Evolutionary conservation across 2,113 vertebrate species (phyloP).

Genomic region (Platysteira castanea): DNA sequence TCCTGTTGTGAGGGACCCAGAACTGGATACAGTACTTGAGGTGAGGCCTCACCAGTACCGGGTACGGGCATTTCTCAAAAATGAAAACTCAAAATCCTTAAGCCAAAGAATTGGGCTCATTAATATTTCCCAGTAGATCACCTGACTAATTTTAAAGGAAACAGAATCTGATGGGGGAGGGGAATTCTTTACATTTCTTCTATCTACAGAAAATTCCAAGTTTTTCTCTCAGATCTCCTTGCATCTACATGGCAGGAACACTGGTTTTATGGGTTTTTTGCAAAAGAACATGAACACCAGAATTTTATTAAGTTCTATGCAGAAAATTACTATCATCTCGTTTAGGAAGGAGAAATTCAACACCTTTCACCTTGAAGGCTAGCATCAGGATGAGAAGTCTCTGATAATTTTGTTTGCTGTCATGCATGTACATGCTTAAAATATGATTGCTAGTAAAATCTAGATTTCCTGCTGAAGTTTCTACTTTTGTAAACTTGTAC

Average conservation of each 20-base stretch:
- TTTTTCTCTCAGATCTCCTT: background rate
- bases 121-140: background rate
- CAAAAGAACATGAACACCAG: background rate
- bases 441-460: background rate
- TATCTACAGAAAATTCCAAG: background rate
- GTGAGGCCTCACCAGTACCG: fast-evolving
- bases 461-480: background rate
- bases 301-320: background rate
- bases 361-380: background rate
- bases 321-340: background rate
- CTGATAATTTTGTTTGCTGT: background rate
- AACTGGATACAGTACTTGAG: background rate
- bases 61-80: background rate
- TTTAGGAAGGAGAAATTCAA: background rate
- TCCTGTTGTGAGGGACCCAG: background rate
- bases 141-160: background rate
- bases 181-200: background rate
- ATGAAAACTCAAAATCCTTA: background rate
- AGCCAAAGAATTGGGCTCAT: background rate
- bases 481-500: background rate
- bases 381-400: background rate
- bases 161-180: fast-evolving
- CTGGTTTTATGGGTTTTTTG: background rate
- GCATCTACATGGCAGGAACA: background rate
- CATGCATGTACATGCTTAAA: background rate